Percentiles rank a stretch among this genome's conserved stretches.
Conservation (phyloP, 2,113 vertebrate species). For the Gymnorhina tibicen region DNA sequence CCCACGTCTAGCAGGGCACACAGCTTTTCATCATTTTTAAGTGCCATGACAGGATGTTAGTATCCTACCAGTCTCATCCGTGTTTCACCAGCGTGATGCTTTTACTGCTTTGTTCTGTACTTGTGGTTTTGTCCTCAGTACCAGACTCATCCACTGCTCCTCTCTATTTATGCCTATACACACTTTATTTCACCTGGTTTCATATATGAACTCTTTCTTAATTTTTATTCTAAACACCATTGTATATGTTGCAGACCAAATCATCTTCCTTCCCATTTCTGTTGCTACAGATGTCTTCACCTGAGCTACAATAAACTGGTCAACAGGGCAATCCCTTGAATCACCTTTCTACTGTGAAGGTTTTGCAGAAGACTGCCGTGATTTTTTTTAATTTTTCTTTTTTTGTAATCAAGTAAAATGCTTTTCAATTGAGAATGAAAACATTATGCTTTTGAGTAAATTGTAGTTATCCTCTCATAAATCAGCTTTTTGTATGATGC, state of each 20-base stretch:
- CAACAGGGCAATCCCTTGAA: background rate
- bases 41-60: background rate
- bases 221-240: background rate
- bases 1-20: background rate
- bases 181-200: background rate
- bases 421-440: background rate
- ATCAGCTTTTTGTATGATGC: background rate
- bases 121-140: background rate
- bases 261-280: background rate
- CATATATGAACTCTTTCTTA: background rate
- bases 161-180: background rate
- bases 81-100: background rate
- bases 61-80: background rate
- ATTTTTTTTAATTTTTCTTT: background rate
- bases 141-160: background rate
- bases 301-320: background rate
- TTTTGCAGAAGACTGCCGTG: background rate
- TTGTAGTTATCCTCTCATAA: background rate
- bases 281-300: background rate
- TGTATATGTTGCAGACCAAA: background rate
- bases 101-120: background rate
- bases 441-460: background rate
- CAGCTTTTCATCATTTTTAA: background rate
- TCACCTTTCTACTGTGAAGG: background rate
- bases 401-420: background rate